A percentile compares a stretch with the other conserved stretches of the same genome.
These are phyloP conservation scores for Hemicordylus capensis DNA, from an alignment of 2,113 vertebrate genomes.

Conservation along the genomic window DNA sequence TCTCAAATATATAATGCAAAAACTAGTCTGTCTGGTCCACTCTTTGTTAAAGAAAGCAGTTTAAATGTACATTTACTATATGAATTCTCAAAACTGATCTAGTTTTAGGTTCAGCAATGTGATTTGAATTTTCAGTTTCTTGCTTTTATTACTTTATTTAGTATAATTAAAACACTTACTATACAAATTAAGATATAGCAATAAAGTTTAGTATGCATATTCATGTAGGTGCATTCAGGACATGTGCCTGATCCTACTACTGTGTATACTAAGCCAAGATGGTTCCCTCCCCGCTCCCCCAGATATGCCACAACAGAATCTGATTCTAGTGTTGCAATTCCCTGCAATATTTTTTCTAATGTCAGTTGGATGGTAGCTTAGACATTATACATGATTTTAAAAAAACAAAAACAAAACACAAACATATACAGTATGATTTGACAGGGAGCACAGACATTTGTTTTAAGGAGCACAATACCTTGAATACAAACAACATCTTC, in stretches of 20 bases:
- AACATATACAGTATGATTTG: not conserved
- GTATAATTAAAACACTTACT: not conserved
- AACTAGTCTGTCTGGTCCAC: not conserved
- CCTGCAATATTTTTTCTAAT: not conserved
- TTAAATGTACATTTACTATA: not conserved
- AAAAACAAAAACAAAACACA: not conserved
- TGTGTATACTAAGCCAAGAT: not conserved
- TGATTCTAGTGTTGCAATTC: not conserved
- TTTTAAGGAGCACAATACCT: not conserved
- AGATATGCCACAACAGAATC: not conserved
- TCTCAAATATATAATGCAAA: not conserved
- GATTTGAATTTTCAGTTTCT: not conserved
- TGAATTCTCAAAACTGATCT: not conserved
- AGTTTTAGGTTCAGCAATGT: not conserved
- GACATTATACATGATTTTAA: not conserved
- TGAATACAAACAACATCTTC: conserved; percentile 13
- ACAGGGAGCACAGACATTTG: not conserved
- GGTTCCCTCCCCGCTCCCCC: too few relatives aligned
- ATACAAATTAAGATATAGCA: not conserved
- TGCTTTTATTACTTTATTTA: not conserved
- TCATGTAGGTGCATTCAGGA: not conserved
- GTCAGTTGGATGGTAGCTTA: not conserved
- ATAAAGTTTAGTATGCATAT: not conserved
- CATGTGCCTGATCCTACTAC: not conserved
- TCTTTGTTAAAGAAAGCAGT: not conserved